These are phyloP conservation scores for Myotis myotis DNA, from an alignment of 2,797 vertebrate species.

Conservation along the genomic window DNA sequence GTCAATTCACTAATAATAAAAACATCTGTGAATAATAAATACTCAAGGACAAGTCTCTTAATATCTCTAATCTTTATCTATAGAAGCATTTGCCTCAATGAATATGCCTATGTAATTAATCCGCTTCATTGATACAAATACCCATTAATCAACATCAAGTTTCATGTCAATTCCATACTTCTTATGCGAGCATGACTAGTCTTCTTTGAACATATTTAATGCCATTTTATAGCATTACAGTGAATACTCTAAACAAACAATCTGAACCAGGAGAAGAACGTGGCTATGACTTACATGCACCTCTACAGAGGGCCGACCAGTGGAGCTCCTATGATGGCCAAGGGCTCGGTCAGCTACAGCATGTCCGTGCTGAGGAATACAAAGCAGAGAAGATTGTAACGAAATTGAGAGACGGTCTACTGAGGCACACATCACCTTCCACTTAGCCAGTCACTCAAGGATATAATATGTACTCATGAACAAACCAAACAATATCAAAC, in stretches of 20 bases:
- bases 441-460: accelerated
- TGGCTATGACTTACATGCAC: neutral
- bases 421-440: accelerated
- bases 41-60: neutral
- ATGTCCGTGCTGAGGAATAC: neutral
- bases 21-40: neutral
- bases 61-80: neutral
- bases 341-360: accelerated
- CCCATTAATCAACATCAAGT: too few relatives aligned
- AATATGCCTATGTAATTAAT: neutral
- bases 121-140: neutral
- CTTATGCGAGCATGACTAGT: too few relatives aligned
- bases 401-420: too few relatives aligned
- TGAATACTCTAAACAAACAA: neutral
- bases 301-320: accelerated
- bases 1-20: neutral
- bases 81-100: neutral
- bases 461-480: too few relatives aligned
- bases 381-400: neutral
- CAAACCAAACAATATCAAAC: neutral
- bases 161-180: neutral
- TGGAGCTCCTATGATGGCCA: accelerated
- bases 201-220: neutral
- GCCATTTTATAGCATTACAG: neutral
- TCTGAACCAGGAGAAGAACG: neutral